Conservation (phyloP, 2,797 vertebrate genomes). For the Lutjanus argentimaculatus region DNA sequence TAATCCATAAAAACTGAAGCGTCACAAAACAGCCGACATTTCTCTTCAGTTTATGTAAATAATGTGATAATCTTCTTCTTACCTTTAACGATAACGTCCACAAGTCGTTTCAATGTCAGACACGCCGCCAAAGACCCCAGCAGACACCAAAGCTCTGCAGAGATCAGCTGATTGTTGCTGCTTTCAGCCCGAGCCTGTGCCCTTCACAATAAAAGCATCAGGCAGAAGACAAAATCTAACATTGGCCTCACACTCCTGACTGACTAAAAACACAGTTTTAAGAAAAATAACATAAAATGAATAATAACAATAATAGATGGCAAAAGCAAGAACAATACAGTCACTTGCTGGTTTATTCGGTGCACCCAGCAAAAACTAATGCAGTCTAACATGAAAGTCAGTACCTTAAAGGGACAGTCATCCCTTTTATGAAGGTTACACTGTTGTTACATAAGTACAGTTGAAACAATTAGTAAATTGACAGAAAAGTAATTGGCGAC, state of each 20-base stretch:
- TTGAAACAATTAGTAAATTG: too few relatives aligned
- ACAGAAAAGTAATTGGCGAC: too few relatives aligned
- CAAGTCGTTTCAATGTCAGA: fast-evolving
- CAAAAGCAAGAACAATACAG: too few relatives aligned
- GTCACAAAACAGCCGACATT: background rate
- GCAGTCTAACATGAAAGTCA: too few relatives aligned
- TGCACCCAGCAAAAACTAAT: too few relatives aligned
- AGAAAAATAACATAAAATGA: background rate
- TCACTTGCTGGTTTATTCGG: too few relatives aligned
- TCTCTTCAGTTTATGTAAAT: fast-evolving
- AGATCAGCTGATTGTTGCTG: conserved; percentile 38
- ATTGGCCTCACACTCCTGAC: too few relatives aligned
- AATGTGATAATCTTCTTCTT: fast-evolving
- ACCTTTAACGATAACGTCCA: background rate
- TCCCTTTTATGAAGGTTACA: too few relatives aligned
- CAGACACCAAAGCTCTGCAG: conserved; percentile 2
- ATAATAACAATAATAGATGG: background rate
- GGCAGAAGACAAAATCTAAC: background rate
- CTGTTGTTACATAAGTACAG: too few relatives aligned
- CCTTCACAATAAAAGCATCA: conserved; percentile 49
- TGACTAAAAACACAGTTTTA: background rate
- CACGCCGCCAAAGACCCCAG: fast-evolving
- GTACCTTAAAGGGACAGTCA: too few relatives aligned
- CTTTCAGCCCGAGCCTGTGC: background rate
- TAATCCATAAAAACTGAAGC: background rate